A percentile compares a stretch with the other conserved stretches of the same genome.
These are phyloP conservation scores for Chlorops oryzae DNA, from an alignment of 1,140 invertebrate genomes.

Conservation along the genomic window DNA sequence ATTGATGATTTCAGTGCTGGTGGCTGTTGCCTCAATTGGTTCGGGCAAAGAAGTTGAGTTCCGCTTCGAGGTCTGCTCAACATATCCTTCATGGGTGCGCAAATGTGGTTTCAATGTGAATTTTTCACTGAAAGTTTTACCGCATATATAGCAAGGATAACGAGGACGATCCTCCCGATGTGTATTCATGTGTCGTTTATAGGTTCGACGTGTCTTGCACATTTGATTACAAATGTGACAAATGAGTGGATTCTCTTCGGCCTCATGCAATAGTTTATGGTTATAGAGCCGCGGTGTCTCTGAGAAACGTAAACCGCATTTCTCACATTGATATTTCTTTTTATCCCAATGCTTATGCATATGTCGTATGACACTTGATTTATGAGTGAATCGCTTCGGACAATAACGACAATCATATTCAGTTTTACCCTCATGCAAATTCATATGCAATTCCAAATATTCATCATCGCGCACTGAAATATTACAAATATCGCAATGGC, in stretches of 20 bases:
- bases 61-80: background rate
- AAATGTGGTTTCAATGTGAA: background rate
- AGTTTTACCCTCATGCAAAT: background rate
- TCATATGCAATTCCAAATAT: background rate
- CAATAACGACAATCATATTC: background rate
- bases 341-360: background rate
- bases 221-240: background rate
- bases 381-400: background rate
- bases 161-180: background rate
- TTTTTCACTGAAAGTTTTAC: background rate
- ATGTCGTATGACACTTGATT: background rate
- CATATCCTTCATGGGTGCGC: background rate
- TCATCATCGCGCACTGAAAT: background rate
- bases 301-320: background rate
- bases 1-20: no score
- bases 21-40: no score
- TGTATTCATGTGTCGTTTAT: background rate
- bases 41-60: background rate
- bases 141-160: background rate
- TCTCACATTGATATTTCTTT: background rate
- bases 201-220: background rate
- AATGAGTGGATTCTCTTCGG: background rate
- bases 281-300: background rate
- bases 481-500: slow-evolving; percentile 4
- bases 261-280: background rate